Percentiles rank a stretch among this genome's conserved stretches.
These are phyloP conservation scores for Hippoglossus stenolepis DNA, from an alignment of 2,113 vertebrate genomes.

Conservation along the genomic window DNA sequence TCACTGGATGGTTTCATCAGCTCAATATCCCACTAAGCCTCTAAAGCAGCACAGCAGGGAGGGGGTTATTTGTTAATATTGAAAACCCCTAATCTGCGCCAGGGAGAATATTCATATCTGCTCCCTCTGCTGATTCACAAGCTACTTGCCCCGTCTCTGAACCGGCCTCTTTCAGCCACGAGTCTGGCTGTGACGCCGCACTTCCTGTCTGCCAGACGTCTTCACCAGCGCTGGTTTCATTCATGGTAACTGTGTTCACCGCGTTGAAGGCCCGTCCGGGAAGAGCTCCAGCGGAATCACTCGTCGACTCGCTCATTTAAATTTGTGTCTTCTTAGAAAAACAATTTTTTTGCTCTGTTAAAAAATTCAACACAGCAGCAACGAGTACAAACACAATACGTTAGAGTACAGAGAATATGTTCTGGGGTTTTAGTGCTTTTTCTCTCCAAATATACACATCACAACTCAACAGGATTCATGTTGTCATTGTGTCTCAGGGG, in stretches of 20 bases:
- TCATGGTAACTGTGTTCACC: constrained; percentile 1
- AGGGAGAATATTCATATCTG: constrained; percentile 55
- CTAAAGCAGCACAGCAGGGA: constrained; percentile 42
- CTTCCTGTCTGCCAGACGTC: constrained; percentile 19
- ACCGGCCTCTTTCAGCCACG: constrained; percentile 33
- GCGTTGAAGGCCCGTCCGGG: constrained; percentile 24
- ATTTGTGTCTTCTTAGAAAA: constrained; percentile 13
- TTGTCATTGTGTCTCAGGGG: too few relatives aligned
- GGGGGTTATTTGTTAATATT: constrained; percentile 25
- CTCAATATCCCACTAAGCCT: constrained; percentile 50
- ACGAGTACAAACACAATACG: neutral
- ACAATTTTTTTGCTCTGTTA: constrained; percentile 9
- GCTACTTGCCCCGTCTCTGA: constrained; percentile 45
- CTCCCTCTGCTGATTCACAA: constrained; percentile 36
- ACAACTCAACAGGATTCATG: too few relatives aligned
- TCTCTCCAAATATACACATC: too few relatives aligned
- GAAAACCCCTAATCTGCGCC: constrained; percentile 55
- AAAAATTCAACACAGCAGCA: constrained; percentile 12
- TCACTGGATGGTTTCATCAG: constrained; percentile 49
- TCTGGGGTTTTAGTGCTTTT: neutral
- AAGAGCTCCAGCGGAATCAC: constrained; percentile 25
- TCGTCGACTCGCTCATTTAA: constrained; percentile 38
- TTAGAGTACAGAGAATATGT: neutral
- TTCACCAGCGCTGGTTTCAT: constrained; percentile 6
- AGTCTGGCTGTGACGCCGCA: neutral